Evolutionary conservation across 2,113 vertebrate species (phyloP), one percentile per base, ranked within the genome.

Genomic region (Apteryx owenii): DNA sequence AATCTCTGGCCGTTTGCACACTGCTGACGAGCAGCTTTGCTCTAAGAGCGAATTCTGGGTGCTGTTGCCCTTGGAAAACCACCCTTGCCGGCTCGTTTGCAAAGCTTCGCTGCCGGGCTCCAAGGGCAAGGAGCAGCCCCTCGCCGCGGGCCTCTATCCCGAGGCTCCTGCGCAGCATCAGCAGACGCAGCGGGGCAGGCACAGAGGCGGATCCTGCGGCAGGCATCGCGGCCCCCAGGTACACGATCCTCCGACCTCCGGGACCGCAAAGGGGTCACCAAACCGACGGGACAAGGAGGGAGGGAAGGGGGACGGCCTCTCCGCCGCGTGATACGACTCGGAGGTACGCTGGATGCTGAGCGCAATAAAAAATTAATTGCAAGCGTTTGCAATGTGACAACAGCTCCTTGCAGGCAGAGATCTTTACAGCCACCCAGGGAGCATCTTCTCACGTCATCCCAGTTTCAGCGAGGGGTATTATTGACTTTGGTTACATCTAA

Each of bases 301-400:
- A 42, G 12, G 19, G 20, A 40, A 46, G 19, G 42, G 28, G 44
- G 20, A 33, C 44, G 9, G 54, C 54, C 54, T 28, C 54, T 28
- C 26, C 28, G 26, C 26, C 23, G 42, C 23, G 1, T 2, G 19
- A 48, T 33, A 26, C 0, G 12, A 79, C 19, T 25, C 36, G 51
- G 0, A 1, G 79, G 28, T 5, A 3, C 33, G 36, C 15, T 5
- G 1, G 10, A 22, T 1, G 0, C 56, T 29, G 44, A 50, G 11
- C n/a, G 80, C 70, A 62, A 86, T 13, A 31, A 86, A 51, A 28
- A 79, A 87, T n/a, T 12, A n/a, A 87, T 5, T 36, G 28, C n/a
- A 38, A 48, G 60, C 4, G 4, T 53, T 73, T 40, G 29, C 44
- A 56, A 78, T 53, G 31, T 70, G 62, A 68, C 7, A 10, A 46